Evolutionary conservation across 2,888 invertebrate species (phyloP).

Genomic region (Pseudococcus viburni): DNA sequence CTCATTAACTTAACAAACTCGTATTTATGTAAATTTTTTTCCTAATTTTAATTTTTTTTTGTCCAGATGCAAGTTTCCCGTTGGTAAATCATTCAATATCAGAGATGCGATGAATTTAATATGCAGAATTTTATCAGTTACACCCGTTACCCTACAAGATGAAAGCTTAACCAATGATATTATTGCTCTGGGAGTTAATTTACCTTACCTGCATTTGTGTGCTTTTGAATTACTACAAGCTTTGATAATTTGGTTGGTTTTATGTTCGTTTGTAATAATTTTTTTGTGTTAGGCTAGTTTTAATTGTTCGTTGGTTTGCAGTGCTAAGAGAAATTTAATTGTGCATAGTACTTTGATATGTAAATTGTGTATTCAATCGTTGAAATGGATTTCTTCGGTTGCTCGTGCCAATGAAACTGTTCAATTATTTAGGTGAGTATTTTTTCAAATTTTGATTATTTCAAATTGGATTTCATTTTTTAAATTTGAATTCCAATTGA

Average conservation of each 20-base stretch:
- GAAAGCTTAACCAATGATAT: conserved; percentile 65
- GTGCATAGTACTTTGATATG: conserved; percentile 67
- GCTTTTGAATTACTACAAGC: conserved; percentile 66
- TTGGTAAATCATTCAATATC: conserved; percentile 66
- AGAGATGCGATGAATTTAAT: conserved; percentile 67
- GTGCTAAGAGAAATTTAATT: conserved; percentile 67
- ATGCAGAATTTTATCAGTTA: conserved; percentile 66
- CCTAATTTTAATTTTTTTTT: conserved; percentile 8
- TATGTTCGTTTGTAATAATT: neutral
- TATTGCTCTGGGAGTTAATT: conserved; percentile 65
- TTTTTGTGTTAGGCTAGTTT: neutral
- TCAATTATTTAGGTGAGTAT: conserved; percentile 63
- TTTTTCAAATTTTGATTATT: no score
- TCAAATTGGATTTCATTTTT: no score
- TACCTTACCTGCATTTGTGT: conserved; percentile 67
- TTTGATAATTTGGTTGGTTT: conserved; percentile 67
- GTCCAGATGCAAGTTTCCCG: conserved; percentile 67
- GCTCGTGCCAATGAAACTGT: conserved; percentile 65
- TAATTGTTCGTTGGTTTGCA: conserved; percentile 58
- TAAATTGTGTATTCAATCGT: conserved; percentile 67
- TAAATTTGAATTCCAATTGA: no score
- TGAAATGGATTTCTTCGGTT: conserved; percentile 66
- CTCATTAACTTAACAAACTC: no score
- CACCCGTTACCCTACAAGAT: conserved; percentile 63
- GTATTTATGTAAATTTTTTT: no score